Evolutionary conservation across 2,888 invertebrate species (phyloP).

Genomic region (Caenorhabditis drosophilae): DNA sequence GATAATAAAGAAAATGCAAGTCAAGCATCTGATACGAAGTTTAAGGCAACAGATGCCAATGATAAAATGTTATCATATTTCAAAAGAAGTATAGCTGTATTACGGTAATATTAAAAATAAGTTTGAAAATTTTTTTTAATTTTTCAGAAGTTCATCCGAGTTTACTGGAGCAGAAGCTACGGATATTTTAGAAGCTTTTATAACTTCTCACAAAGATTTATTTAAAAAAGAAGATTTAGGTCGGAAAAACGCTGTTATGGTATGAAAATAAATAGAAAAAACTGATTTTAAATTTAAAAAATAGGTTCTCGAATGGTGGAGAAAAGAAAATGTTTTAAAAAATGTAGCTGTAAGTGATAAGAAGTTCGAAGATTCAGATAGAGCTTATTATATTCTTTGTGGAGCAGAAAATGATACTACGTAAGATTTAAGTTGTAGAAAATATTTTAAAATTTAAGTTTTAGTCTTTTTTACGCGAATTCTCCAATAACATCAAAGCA

Average conservation of each 20-base stretch:
- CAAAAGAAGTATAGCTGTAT: constrained; percentile 21
- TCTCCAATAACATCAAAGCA: constrained; percentile 12
- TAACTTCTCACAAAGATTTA: constrained; percentile 10
- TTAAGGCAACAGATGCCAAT: constrained; percentile 23
- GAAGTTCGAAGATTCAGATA: constrained; percentile 23
- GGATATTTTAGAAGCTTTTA: constrained; percentile 27
- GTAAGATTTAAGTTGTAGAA: constrained; percentile 3
- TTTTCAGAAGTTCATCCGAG: constrained; percentile 4
- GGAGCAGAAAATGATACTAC: constrained; percentile 16
- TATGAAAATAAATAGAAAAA: too few species aligned
- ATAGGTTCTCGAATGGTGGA: constrained; percentile 29
- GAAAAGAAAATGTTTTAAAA: constrained; percentile 14
- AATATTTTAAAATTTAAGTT: constrained; percentile 3
- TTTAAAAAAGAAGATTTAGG: constrained; percentile 33
- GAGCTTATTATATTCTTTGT: constrained; percentile 17
- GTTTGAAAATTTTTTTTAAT: background rate
- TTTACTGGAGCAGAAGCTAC: constrained; percentile 39
- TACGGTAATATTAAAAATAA: constrained; percentile 7
- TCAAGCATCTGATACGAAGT: constrained; percentile 9
- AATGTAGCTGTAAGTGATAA: constrained; percentile 7
- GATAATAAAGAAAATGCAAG: constrained; percentile 24
- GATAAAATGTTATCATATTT: constrained; percentile 33
- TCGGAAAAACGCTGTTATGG: constrained; percentile 21
- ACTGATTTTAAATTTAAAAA: background rate
- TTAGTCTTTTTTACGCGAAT: constrained; percentile 16